Percentiles rank a stretch among this genome's conserved stretches.
These are phyloP conservation scores for Leiothrix lutea DNA, from an alignment of 2,113 vertebrate genomes.

Conservation along the genomic window DNA sequence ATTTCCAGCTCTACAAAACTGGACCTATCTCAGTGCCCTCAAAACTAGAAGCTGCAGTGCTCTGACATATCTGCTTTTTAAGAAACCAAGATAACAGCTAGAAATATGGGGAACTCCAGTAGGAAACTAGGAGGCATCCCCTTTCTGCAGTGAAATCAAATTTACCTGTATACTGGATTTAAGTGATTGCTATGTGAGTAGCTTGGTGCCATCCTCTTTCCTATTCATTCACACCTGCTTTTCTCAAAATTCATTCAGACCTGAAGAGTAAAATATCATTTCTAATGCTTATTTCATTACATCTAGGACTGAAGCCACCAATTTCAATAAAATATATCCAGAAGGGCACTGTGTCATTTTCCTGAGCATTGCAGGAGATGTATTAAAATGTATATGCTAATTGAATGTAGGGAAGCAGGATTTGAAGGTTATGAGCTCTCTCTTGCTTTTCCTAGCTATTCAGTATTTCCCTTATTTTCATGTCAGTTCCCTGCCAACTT, in stretches of 20 bases:
- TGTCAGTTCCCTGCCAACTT: background rate
- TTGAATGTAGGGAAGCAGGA: background rate
- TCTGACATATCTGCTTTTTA: background rate
- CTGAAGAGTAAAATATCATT: background rate
- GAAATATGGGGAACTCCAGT: background rate
- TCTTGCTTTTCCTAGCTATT: background rate
- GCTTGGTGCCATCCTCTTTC: background rate
- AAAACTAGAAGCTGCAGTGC: background rate
- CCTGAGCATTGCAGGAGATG: background rate
- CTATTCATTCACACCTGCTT: background rate
- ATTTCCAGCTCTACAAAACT: background rate
- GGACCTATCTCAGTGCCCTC: background rate
- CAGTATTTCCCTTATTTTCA: background rate
- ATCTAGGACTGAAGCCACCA: background rate
- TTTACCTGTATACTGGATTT: background rate
- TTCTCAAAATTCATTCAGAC: background rate
- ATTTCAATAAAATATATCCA: background rate
- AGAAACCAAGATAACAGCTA: background rate
- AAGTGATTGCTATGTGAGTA: background rate
- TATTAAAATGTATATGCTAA: conserved; percentile 1
- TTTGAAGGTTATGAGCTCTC: conserved; percentile 3
- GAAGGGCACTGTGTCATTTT: background rate
- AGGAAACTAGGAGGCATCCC: background rate
- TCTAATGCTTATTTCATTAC: background rate
- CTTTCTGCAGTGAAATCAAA: background rate